These are phyloP conservation scores for Drosophila rufa DNA, from an alignment of 1,140 invertebrate species.

Conservation along the genomic window DNA sequence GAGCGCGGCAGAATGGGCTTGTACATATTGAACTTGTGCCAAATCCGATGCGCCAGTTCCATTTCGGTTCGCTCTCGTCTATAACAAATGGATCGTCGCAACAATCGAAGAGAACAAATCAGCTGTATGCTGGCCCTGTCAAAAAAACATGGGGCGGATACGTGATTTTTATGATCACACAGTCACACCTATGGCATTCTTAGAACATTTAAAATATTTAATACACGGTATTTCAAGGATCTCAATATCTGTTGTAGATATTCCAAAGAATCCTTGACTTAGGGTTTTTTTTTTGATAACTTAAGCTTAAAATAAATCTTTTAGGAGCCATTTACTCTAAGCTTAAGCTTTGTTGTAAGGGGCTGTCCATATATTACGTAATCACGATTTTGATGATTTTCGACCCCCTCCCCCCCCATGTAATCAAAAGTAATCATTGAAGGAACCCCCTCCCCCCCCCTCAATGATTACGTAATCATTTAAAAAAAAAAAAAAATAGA, in stretches of 20 bases:
- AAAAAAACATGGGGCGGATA: conserved; percentile 16
- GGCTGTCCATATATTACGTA: too few relatives aligned
- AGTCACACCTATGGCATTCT: not conserved
- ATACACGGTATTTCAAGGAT: not conserved
- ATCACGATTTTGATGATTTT: too few relatives aligned
- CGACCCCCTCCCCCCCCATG: too few relatives aligned
- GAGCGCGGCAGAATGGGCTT: conserved; percentile 25
- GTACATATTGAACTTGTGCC: conserved; percentile 80
- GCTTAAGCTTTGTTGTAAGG: too few relatives aligned
- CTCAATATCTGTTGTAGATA: not conserved
- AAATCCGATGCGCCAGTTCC: conserved; percentile 67
- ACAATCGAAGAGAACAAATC: conserved; percentile 29
- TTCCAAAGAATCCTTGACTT: not conserved
- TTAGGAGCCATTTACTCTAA: too few relatives aligned
- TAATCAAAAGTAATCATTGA: too few relatives aligned
- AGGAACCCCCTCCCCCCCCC: too few relatives aligned
- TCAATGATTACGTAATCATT: too few relatives aligned
- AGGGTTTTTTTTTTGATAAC: too few relatives aligned
- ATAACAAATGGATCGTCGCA: conserved; percentile 3
- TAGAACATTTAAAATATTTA: not conserved
- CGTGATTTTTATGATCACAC: conserved; percentile 10
- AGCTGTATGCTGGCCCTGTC: conserved; percentile 19
- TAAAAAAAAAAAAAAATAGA: too few relatives aligned
- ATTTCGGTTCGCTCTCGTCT: conserved; percentile 21
- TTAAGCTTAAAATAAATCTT: not conserved